A percentile compares a stretch with the other conserved stretches of the same genome.
Evolutionary conservation across 2,113 vertebrate species (phyloP).

Genomic region (Melanocharis versteri): DNA sequence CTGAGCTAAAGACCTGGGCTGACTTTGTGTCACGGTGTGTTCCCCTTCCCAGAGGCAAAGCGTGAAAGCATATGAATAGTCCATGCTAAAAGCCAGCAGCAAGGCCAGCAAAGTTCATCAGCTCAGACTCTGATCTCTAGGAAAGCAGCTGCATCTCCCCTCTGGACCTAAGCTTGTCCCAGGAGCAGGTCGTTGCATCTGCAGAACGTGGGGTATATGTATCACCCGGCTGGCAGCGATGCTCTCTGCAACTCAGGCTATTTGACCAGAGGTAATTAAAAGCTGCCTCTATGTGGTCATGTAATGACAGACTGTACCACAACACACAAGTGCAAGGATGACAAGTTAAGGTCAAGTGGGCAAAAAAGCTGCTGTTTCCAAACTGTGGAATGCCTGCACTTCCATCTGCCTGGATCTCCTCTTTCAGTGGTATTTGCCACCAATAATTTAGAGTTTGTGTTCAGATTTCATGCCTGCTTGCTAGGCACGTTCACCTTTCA

Average conservation of each 20-base stretch:
- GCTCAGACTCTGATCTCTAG: neutral
- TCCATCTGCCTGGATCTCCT: neutral
- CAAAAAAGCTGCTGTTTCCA: neutral
- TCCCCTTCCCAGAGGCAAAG: neutral
- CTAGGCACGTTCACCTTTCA: neutral
- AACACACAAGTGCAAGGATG: neutral
- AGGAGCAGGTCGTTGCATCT: accelerated
- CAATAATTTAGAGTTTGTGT: neutral
- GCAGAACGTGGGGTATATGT: accelerated
- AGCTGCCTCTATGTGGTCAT: neutral
- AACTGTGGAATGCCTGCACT: neutral
- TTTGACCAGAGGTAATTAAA: neutral
- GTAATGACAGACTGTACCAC: neutral
- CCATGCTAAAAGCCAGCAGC: neutral
- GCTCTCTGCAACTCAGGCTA: neutral
- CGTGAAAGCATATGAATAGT: accelerated
- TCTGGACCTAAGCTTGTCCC: neutral
- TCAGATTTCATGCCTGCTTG: neutral
- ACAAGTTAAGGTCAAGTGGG: neutral
- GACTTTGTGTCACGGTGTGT: accelerated
- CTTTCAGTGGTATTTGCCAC: neutral
- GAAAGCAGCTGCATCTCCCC: accelerated
- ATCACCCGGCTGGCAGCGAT: accelerated
- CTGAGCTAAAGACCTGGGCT: neutral
- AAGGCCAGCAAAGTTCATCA: neutral